Evolutionary conservation across 2,888 invertebrate species (phyloP), one percentile per base, ranked within the genome.

Genomic region (Dascillus cervinus): DNA sequence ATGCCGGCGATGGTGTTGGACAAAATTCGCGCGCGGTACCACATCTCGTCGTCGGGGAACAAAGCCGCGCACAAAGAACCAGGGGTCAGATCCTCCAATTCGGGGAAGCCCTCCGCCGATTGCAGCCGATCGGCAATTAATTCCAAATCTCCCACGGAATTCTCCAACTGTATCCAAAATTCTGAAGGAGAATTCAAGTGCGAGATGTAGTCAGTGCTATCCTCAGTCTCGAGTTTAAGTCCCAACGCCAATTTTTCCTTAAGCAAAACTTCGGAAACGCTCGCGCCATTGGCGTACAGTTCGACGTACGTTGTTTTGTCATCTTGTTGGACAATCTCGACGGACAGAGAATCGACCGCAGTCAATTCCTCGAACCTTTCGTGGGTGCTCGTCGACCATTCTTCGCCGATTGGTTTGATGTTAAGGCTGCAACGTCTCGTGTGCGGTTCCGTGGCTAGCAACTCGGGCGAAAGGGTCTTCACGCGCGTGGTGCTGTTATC

Each of bases 151-250:
- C 68, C 54, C 0, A 70, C 62, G 8, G 69, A 66, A n/a, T 75
- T 73, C 48, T 82, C 83, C 39, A 77, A 61, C 44, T 82, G 85
- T 4, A 87, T 68, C 65, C 82, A 85, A 56, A 87, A 86, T 43
- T 85, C 81, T 12, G 73, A 72, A 0, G 79, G 71, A 0, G 79
- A 76, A 49, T 77, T 77, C 1, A 77, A 67, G 47, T 79, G 78
- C 49, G 79, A 78, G 2, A 85, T 69, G 51, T 75, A 77, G 6
- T 79, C 81, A 43, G 39, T 37, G 20, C 39, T 45, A 4, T 34
- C 42, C 27, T 40, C 39, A 9, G 42, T 40, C 33, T 50, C 43
- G 12, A 47, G 25, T 13, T 47, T 31, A 19, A 49, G 26, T 13
- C 46, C 39, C 11, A 67, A 64, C 1, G 79, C 82, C 46, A 72